Base-by-base conservation (phyloP, 23 tunicate genomes). In the Pegea sp. region DNA sequence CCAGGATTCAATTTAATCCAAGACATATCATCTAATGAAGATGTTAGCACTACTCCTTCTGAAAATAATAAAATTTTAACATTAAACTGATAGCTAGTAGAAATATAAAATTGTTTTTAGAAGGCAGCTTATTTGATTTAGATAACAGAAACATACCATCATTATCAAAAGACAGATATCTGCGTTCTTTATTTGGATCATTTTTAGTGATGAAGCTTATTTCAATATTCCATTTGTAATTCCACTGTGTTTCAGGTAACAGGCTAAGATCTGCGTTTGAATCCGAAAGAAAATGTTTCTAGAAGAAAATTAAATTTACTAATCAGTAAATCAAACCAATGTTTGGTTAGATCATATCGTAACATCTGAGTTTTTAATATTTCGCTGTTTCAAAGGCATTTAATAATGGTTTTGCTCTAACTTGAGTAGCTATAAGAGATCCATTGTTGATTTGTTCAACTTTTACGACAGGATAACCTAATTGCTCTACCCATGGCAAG, bases 1-100 rank as follows among this genome's bases (percentile, higher is more conserved):
- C 69, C 69, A 18, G 71, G 62, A 57, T 91, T 91, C 25, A 91
- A 43, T 69, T 91, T 91, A 3, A 79, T 26, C 76, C 79, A 77
- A 22, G 49, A 71, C n/a, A n/a, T n/a, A n/a, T n/a, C n/a, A n/a
- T n/a, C n/a, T n/a, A n/a, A n/a, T n/a, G 43, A 70, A 28, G 43
- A 56, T 28, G 29, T 50, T 21, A 69, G 16, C 21, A 5, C 30
- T 18, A 44, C 63, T 23, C 26, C 58, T 28, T 28, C 53, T 30
- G 1, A 16, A 0, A 16, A 28, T 16, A 26, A n/a, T 13, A n/a
- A 19, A 0, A 19, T 13, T 22, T 52, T 20, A 22, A 52, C 13
- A 52, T 19, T 22, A 52, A n/a, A 22, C n/a, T n/a, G n/a, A n/a
- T n/a, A n/a, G n/a, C n/a, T n/a, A n/a, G n/a, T n/a, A n/a, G n/a